Base-by-base conservation (phyloP, 2,888 invertebrate genomes). In the Ganaspis brasiliensis region DNA sequence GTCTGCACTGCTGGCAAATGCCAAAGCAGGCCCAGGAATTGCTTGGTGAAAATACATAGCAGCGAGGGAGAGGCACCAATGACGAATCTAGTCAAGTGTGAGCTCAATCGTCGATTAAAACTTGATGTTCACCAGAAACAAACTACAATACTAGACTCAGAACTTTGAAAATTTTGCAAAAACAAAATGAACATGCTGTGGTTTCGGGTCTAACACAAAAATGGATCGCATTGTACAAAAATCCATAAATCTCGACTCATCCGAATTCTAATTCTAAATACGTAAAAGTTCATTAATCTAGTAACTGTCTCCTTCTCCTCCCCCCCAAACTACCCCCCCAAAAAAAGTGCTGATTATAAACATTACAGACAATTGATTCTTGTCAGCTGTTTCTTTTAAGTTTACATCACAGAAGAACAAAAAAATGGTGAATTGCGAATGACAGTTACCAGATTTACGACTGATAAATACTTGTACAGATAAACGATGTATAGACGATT, bases 1-100 rank as follows among this genome's bases (percentile, higher is more conserved):
- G 93, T 85, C 90, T 95, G 89, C 94, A 94, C 86, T 93, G 94
- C 85, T 94, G 94, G 93, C 93, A 94, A 87, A 94, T 95, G 92
- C 95, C 95, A 73, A 87, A 87, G 40, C 85, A 89, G 85, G 87
- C 89, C 40, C 85, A 85, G 79, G 81, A 84, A 40, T 76, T 90
- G 74, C 78, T 90, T 16, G 79, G 84, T 75, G 82, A 82, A 52
- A 82, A 80, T 67, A 82, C 81, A 82, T 88, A 87, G 84, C 81
- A 59, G 6, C 21, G 24, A 63, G 57, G 78, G 74, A 37, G 35
- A 72, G 61, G 57, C 75, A 72, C 61, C 67, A 24, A 77, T 61
- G 55, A 80, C 71, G 49, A 84, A 84, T 83, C 85, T 84, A 85
- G 85, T 84, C 85, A 85, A 80, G 78, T 71, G 73, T 45, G 67